phyloP scores from a whole-genome alignment of 2,113 vertebrate species.

The Tupaia tana region DNA sequence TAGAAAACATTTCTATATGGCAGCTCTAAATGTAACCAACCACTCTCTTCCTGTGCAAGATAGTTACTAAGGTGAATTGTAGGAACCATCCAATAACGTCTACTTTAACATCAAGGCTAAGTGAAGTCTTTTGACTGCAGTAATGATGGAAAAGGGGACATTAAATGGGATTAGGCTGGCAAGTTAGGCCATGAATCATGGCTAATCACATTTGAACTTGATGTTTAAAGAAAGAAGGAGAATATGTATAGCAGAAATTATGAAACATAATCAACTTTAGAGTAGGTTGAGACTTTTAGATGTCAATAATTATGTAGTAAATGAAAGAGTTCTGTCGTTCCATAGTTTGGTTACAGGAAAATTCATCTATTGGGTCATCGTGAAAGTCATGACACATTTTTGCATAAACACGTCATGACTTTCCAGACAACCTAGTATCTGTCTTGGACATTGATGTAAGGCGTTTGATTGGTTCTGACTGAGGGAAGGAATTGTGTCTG shows the following conservation, averaged over 20 bases:
- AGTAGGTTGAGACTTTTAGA: slow-evolving; percentile 18
- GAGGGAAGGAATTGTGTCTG: slow-evolving; percentile 15
- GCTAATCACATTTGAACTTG: slow-evolving; percentile 24
- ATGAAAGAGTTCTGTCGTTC: slow-evolving; percentile 40
- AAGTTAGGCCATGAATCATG: slow-evolving; percentile 4
- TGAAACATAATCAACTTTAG: slow-evolving; percentile 49
- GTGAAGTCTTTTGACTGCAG: not conserved
- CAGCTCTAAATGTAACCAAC: not conserved
- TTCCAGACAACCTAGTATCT: not conserved
- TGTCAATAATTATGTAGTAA: slow-evolving; percentile 12
- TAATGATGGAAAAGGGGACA: not conserved
- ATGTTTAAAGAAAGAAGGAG: slow-evolving; percentile 46
- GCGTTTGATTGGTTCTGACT: not conserved
- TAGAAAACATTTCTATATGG: slow-evolving; percentile 21
- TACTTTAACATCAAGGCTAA: slow-evolving; percentile 40
- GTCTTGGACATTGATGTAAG: slow-evolving; percentile 44
- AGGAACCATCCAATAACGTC: not conserved
- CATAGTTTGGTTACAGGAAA: slow-evolving; percentile 28
- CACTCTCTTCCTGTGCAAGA: not conserved
- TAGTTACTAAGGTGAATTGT: not conserved
- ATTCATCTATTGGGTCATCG: too few species aligned
- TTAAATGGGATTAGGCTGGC: not conserved
- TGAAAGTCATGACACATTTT: too few species aligned
- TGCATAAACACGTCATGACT: too few species aligned
- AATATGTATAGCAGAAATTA: slow-evolving; percentile 32